phyloP scores from a whole-genome alignment of 2,888 invertebrate genomes.

The Epirrita christyi region DNA sequence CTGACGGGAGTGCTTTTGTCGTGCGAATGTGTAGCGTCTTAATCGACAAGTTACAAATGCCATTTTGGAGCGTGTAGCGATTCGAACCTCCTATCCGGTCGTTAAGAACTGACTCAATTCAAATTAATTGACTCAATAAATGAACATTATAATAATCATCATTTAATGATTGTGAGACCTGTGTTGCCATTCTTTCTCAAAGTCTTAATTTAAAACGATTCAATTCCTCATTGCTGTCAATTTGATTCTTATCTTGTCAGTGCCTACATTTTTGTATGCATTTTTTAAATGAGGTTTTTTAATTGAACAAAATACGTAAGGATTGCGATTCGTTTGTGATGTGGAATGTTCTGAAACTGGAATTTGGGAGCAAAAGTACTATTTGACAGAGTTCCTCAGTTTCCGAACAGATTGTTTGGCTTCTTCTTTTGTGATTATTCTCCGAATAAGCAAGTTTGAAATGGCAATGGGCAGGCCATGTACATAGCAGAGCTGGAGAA shows the following conservation, averaged over 20 bases:
- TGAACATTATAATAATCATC: constrained; percentile 47
- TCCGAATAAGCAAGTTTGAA: too few species aligned
- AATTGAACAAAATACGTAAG: constrained; percentile 6
- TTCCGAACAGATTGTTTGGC: not conserved
- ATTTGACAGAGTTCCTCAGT: not conserved
- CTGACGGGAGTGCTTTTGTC: constrained; percentile 62
- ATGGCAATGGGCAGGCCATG: too few species aligned
- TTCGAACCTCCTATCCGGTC: constrained; percentile 51
- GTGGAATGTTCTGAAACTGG: constrained; percentile 8
- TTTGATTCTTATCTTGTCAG: constrained; percentile 13
- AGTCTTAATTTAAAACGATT: constrained; percentile 29
- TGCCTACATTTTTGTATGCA: constrained; percentile 10
- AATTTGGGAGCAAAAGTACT: constrained; percentile 6
- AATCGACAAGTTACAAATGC: constrained; percentile 71
- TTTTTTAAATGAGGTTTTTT: constrained; percentile 5
- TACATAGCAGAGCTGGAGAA: too few species aligned
- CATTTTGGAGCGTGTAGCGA: constrained; percentile 55
- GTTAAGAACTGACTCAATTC: constrained; percentile 57
- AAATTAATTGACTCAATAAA: constrained; percentile 54
- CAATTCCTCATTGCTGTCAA: constrained; percentile 17
- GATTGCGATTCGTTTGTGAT: constrained; percentile 10
- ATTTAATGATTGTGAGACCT: constrained; percentile 48
- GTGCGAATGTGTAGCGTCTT: constrained; percentile 67
- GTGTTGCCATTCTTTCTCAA: constrained; percentile 41
- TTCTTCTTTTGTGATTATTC: not conserved